Conservation (phyloP, 2,888 invertebrate species). For the Podotricha telesiphe region DNA sequence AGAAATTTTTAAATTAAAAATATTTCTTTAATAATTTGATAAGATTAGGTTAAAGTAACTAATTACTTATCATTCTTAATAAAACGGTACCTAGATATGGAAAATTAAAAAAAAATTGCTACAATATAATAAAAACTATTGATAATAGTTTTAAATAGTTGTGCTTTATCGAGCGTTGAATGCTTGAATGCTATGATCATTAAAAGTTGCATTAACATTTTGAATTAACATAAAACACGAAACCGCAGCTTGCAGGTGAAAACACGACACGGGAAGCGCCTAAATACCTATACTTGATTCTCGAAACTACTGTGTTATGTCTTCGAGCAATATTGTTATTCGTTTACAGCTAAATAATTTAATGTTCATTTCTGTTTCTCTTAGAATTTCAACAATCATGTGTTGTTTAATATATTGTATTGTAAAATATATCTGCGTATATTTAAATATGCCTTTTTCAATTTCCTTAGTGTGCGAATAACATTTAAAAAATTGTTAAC, state of each 20-base stretch:
- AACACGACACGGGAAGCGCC: constrained; percentile 28
- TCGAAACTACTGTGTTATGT: constrained; percentile 28
- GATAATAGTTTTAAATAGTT: not conserved
- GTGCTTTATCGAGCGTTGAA: not conserved
- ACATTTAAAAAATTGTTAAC: no score
- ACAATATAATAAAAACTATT: not conserved
- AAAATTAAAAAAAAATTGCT: not conserved
- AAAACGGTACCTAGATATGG: no score
- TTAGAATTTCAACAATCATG: constrained; percentile 22
- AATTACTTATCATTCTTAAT: no score
- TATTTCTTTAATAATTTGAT: no score
- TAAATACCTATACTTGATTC: constrained; percentile 29
- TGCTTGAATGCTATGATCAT: not conserved
- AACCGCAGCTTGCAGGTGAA: constrained; percentile 26
- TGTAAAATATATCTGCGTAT: not conserved
- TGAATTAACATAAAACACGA: constrained; percentile 14
- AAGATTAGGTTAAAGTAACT: no score
- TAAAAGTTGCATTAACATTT: not conserved
- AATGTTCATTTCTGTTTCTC: constrained; percentile 21
- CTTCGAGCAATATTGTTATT: constrained; percentile 30
- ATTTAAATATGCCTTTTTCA: no score
- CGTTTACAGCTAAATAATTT: constrained; percentile 25
- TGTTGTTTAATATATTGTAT: not conserved
- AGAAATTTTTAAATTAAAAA: no score
- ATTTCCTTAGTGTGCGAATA: no score